Percentiles rank a stretch among this genome's conserved stretches.
Conservation (phyloP, 2,888 invertebrate genomes). For the Scaptomyza flava region DNA sequence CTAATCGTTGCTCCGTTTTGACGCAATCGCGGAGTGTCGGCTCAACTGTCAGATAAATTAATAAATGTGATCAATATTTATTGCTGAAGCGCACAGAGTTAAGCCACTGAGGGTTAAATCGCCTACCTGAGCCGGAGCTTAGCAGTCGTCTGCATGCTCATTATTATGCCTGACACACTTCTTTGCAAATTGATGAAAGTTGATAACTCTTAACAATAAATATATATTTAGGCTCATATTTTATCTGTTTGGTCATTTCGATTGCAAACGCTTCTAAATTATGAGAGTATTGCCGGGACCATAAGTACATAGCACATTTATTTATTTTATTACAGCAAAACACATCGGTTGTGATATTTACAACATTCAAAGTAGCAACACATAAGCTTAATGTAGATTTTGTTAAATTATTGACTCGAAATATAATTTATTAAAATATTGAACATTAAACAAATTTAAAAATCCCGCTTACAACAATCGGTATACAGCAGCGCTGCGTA, state of each 20-base stretch:
- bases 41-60: slow-evolving; percentile 39
- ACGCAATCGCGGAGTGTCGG: slow-evolving; percentile 26
- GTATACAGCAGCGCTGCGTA: not conserved
- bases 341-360: too few relatives aligned
- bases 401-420: not conserved
- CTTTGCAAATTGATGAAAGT: slow-evolving; percentile 34
- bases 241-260: not conserved
- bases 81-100: slow-evolving; percentile 26
- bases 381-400: slow-evolving; percentile 1
- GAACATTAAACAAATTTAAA: slow-evolving; percentile 1
- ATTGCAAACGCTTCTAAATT: not conserved
- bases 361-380: not conserved
- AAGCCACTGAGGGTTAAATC: slow-evolving; percentile 10
- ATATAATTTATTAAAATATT: not conserved
- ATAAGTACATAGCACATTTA: not conserved
- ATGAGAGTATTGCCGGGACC: too few relatives aligned
- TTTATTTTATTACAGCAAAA: not conserved
- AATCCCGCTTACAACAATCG: slow-evolving; percentile 11
- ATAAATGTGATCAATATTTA: slow-evolving; percentile 58
- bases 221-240: not conserved
- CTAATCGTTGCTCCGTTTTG: slow-evolving; percentile 29
- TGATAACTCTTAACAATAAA: slow-evolving; percentile 36
- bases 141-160: slow-evolving; percentile 38
- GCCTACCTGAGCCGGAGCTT: slow-evolving; percentile 26
- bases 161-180: slow-evolving; percentile 66